Conservation (phyloP, 2,888 invertebrate genomes). For the Meteorus cinctellus region DNA sequence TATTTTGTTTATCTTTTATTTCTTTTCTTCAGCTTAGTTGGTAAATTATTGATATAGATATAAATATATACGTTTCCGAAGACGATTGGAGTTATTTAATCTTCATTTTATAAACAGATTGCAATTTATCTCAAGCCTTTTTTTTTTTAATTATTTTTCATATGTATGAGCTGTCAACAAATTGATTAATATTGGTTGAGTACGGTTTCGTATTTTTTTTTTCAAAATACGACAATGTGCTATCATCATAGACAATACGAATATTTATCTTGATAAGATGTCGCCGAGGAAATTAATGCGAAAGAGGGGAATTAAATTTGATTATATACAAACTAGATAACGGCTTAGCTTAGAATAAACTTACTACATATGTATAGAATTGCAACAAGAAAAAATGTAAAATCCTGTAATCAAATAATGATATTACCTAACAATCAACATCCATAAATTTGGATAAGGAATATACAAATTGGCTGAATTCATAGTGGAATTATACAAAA, state of each 20-base stretch:
- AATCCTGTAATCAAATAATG: conserved; percentile 36
- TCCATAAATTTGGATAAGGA: conserved; percentile 16
- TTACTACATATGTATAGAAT: conserved; percentile 41
- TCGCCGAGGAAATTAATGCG: conserved; percentile 35
- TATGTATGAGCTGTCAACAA: neutral
- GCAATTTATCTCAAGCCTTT: neutral
- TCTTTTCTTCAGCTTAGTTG: conserved; percentile 4
- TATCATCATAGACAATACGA: conserved; percentile 69
- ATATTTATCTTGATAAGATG: conserved; percentile 23
- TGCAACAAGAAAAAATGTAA: conserved; percentile 29
- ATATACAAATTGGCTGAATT: conserved; percentile 15
- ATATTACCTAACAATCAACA: conserved; percentile 35
- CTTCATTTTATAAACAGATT: conserved; percentile 13
- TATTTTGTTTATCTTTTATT: conserved; percentile 34
- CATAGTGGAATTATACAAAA: conserved; percentile 18
- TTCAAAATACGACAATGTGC: conserved; percentile 51
- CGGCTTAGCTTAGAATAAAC: conserved; percentile 43
- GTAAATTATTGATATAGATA: conserved; percentile 19
- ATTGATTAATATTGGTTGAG: neutral
- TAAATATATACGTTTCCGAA: conserved; percentile 47
- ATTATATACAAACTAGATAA: conserved; percentile 39
- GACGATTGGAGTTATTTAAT: conserved; percentile 36
- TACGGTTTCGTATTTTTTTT: neutral
- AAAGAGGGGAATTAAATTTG: conserved; percentile 30
- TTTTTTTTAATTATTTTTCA: conserved; percentile 3